A percentile compares a stretch with the other conserved stretches of the same genome.
phyloP scores from a whole-genome alignment of 1,140 invertebrate genomes.

The Phenacoccus solenopsis region DNA sequence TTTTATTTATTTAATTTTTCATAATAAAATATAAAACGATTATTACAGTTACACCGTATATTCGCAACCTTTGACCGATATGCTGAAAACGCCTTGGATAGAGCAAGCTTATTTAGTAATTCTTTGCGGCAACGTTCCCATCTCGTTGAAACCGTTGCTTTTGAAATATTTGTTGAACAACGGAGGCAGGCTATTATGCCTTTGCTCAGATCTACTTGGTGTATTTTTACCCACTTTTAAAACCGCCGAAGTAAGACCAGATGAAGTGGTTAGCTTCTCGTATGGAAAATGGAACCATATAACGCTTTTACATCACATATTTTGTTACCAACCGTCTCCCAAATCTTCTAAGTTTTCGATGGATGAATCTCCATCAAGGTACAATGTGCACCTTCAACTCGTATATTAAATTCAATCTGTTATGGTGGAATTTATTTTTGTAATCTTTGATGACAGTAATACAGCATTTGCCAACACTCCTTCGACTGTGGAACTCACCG shows the following conservation, averaged over 20 bases:
- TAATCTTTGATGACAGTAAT: conserved; percentile 15
- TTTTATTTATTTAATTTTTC: conserved; percentile 9
- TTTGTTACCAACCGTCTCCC: conserved; percentile 72
- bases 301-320: conserved; percentile 72
- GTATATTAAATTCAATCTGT: too few relatives aligned
- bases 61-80: conserved; percentile 46
- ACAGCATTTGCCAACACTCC: conserved; percentile 33
- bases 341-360: conserved; percentile 61
- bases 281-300: conserved; percentile 71
- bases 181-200: conserved; percentile 61
- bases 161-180: conserved; percentile 52
- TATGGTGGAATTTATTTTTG: too few relatives aligned
- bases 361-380: conserved; percentile 33
- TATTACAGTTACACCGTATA: conserved; percentile 57
- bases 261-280: conserved; percentile 66
- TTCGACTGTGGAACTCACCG: conserved; percentile 41
- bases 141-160: conserved; percentile 47
- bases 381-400: too few relatives aligned
- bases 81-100: conserved; percentile 50
- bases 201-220: conserved; percentile 70
- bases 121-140: conserved; percentile 57
- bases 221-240: conserved; percentile 62
- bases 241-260: conserved; percentile 66
- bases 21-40: not conserved
- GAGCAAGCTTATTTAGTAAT: conserved; percentile 59